A percentile compares a stretch with the other conserved stretches of the same genome.
Conservation (phyloP, 2,113 vertebrate species). For the Neolamprologus longior region DNA sequence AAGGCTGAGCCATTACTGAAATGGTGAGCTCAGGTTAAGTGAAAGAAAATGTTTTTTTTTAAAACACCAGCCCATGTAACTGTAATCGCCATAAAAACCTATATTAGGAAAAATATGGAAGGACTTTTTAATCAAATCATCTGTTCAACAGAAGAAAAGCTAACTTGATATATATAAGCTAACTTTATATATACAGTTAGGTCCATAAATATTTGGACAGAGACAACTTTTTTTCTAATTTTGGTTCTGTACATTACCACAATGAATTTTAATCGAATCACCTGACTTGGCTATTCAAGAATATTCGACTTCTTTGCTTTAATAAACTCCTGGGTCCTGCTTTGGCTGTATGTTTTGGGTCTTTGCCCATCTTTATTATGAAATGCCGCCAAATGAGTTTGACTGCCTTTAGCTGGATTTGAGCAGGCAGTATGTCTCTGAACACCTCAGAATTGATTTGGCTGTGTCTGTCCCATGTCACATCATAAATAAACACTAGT, state of each 20-base stretch:
- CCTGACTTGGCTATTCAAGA: neutral
- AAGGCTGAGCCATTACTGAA: neutral
- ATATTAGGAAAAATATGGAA: neutral
- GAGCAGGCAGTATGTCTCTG: neutral
- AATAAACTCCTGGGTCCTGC: neutral
- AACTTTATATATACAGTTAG: neutral
- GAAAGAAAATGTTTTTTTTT: neutral
- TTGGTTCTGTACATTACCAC: neutral
- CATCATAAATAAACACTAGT: neutral
- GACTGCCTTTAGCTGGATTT: neutral
- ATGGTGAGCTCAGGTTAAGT: neutral
- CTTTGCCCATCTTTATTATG: neutral
- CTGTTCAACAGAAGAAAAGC: neutral
- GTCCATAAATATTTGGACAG: neutral
- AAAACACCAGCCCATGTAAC: neutral
- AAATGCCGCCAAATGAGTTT: neutral
- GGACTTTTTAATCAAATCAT: neutral
- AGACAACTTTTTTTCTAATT: neutral
- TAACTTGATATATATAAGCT: neutral
- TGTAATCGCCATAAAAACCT: neutral
- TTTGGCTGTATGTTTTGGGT: neutral
- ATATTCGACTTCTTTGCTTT: neutral
- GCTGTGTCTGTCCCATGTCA: neutral
- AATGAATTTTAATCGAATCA: neutral
- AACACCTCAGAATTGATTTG: neutral